These are phyloP conservation scores for Chrysomela aeneicollis DNA, from an alignment of 2,888 invertebrate species.

Conservation along the genomic window DNA sequence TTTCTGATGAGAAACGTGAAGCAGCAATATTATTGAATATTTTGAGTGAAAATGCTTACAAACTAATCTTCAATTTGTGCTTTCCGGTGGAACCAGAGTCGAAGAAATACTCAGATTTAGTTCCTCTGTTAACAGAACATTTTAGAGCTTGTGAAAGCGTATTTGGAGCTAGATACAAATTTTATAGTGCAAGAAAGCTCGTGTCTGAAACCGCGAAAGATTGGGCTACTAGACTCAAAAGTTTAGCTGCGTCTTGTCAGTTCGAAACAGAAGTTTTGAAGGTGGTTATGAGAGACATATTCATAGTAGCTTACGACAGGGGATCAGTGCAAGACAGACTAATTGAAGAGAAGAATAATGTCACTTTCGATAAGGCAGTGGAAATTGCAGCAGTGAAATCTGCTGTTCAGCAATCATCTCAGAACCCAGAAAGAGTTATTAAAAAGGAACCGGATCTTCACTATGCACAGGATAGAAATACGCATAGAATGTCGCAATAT, in stretches of 20 bases:
- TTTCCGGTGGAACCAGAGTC: constrained; percentile 1
- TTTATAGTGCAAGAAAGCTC: neutral
- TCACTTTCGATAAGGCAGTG: neutral
- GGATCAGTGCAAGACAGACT: constrained; percentile 13
- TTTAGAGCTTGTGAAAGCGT: neutral
- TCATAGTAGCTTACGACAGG: constrained; percentile 17
- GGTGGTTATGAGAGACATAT: constrained; percentile 1
- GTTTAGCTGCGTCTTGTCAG: neutral
- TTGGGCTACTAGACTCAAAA: neutral
- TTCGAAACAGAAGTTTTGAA: neutral
- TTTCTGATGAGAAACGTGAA: neutral
- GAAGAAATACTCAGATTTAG: neutral
- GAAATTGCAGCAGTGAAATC: constrained; percentile 16
- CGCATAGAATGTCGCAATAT: neutral
- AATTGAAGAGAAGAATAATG: constrained; percentile 14
- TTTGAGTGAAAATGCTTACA: neutral
- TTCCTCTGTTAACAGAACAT: too few relatives aligned
- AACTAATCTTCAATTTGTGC: neutral
- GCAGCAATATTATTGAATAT: neutral
- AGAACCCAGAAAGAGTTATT: neutral
- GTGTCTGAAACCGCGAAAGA: neutral
- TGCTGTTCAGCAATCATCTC: neutral
- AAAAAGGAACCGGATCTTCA: constrained; percentile 10
- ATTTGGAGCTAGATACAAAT: constrained; percentile 1
- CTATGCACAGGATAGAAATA: neutral